These are phyloP conservation scores for Pterocles gutturalis DNA, from an alignment of 2,113 vertebrate genomes.

Conservation along the genomic window DNA sequence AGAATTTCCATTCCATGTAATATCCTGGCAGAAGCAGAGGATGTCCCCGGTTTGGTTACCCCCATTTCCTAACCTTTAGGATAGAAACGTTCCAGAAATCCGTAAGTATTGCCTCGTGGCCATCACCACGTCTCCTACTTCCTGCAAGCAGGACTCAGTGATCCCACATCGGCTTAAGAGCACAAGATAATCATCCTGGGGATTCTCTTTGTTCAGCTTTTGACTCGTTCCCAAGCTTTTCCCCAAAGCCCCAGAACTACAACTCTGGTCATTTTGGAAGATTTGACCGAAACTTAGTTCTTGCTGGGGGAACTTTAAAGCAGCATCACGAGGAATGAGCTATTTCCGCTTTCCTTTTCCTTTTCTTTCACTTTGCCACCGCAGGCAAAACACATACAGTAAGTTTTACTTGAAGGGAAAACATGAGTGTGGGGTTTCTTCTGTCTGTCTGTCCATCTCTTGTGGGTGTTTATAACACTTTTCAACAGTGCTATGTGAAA, in stretches of 20 bases:
- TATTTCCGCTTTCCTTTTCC: background rate
- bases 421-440: background rate
- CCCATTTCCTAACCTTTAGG: background rate
- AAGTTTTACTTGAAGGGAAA: background rate
- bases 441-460: background rate
- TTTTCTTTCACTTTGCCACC: background rate
- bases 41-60: background rate
- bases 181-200: background rate
- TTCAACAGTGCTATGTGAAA: background rate
- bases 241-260: background rate
- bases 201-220: background rate
- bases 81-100: background rate
- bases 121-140: rapidly evolving
- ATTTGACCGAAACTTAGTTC: background rate
- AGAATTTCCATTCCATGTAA: background rate
- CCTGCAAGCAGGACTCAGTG: background rate
- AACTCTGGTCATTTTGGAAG: background rate
- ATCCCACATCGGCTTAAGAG: background rate
- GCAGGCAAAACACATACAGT: background rate
- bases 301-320: background rate
- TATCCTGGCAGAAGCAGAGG: background rate
- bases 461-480: background rate
- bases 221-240: background rate
- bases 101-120: background rate
- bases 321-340: background rate